Conservation (phyloP, 2,113 vertebrate species). For the zebrafish (Danio rerio) region GRCz12tu NC_133176.1:58968001-58968500, state of each 20-base stretch:
- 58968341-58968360: neutral
- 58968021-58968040: neutral
- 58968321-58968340: neutral
- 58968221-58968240: neutral
- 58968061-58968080: neutral
- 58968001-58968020: too few species aligned
- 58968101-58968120: neutral
- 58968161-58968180: slow-evolving; percentile 1
- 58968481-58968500: too few species aligned
- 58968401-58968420: neutral
- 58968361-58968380: neutral
- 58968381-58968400: neutral
- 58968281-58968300: neutral
- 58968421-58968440: neutral
- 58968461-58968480: too few species aligned
- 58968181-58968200: neutral
- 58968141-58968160: neutral
- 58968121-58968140: neutral
- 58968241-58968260: neutral
- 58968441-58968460: too few species aligned
- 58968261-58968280: neutral
- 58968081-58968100: neutral
- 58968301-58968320: neutral
- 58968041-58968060: neutral
- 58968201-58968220: neutral